Evolutionary conservation across 2,888 invertebrate genomes (phyloP).

Genomic region (Entomobrya multifasciata): DNA sequence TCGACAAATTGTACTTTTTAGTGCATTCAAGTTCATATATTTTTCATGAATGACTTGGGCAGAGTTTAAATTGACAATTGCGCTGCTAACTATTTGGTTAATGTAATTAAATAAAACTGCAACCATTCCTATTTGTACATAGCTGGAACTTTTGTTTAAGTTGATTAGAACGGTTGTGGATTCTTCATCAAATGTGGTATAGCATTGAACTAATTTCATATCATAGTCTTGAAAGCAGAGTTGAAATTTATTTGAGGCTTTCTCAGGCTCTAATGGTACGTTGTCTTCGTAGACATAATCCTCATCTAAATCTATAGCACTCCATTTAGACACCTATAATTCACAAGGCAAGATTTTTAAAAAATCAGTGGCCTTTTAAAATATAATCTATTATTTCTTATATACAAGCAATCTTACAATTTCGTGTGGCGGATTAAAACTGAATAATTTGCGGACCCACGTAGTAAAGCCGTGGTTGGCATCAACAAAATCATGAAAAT

Average conservation of each 20-base stretch:
- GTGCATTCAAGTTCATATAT: not conserved
- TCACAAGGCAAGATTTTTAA: not conserved
- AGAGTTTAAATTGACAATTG: slow-evolving; percentile 38
- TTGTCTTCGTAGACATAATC: not conserved
- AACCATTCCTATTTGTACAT: slow-evolving; percentile 38
- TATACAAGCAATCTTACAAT: slow-evolving; percentile 3
- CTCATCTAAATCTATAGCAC: slow-evolving; percentile 1
- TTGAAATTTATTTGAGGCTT: not conserved
- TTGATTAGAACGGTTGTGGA: not conserved
- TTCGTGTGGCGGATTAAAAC: slow-evolving; percentile 27
- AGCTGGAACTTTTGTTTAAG: slow-evolving; percentile 17
- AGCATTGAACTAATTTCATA: slow-evolving; percentile 12
- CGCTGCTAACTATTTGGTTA: slow-evolving; percentile 15
- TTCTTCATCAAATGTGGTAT: not conserved
- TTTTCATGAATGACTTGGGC: slow-evolving; percentile 24
- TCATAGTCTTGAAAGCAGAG: slow-evolving; percentile 44
- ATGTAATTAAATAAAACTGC: slow-evolving; percentile 13
- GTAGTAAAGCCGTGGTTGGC: slow-evolving; percentile 35
- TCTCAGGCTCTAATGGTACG: not conserved
- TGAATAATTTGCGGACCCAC: slow-evolving; percentile 23
- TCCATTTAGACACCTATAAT: slow-evolving; percentile 1
- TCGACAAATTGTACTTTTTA: not conserved
- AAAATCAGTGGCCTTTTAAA: too few species aligned
- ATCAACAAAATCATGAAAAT: slow-evolving; percentile 43
- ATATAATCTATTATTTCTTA: too few species aligned